These are phyloP conservation scores for Manacus vitellinus DNA, from an alignment of 2,113 vertebrate species.

Conservation along the genomic window DNA sequence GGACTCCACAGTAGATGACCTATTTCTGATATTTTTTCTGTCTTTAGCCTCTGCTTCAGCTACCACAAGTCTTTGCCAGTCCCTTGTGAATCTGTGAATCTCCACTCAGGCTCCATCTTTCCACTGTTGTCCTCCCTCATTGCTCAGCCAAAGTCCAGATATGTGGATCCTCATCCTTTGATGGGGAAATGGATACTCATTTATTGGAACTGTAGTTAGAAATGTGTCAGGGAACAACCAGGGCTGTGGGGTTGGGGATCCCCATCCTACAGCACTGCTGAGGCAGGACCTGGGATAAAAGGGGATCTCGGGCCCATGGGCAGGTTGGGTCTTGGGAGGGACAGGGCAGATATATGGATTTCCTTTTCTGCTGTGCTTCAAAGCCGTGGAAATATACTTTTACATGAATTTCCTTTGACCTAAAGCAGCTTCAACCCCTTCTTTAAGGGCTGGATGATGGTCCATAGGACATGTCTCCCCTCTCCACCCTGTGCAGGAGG, in stretches of 20 bases:
- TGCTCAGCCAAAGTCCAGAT: neutral
- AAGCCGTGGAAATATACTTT: neutral
- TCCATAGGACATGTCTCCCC: fast-evolving
- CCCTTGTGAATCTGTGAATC: fast-evolving
- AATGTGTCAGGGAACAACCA: neutral
- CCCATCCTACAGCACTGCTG: neutral
- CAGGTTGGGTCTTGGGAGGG: neutral
- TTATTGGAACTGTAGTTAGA: fast-evolving
- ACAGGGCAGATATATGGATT: fast-evolving
- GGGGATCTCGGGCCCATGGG: neutral
- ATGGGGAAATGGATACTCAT: no score
- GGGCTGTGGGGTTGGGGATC: neutral
- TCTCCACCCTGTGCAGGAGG: neutral
- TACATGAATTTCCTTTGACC: neutral
- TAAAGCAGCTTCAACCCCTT: neutral
- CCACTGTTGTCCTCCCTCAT: neutral
- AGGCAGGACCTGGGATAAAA: neutral
- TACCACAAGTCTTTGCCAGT: neutral
- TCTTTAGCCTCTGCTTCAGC: neutral
- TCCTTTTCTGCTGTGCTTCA: neutral
- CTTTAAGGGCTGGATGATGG: neutral
- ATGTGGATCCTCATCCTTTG: neutral
- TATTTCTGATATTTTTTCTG: neutral
- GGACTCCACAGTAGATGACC: neutral
- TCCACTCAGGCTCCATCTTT: neutral